Percentiles rank a stretch among this genome's conserved stretches.
phyloP scores from a whole-genome alignment of 2,888 invertebrate genomes.

The Parnassius orleans region DNA sequence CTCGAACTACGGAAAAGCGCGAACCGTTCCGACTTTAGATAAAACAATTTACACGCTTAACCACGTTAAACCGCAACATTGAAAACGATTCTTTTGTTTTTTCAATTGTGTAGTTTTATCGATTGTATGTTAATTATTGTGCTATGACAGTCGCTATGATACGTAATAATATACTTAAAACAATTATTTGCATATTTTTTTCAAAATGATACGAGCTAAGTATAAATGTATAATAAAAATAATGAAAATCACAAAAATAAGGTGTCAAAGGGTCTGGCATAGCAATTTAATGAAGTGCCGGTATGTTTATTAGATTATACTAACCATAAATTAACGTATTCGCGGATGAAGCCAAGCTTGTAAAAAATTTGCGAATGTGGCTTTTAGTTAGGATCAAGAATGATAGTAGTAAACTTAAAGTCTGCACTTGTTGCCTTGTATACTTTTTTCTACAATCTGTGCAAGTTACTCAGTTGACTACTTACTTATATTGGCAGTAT shows the following conservation, averaged over 20 bases:
- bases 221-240: constrained; percentile 37
- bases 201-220: constrained; percentile 36
- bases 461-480: constrained; percentile 57
- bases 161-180: constrained; percentile 32
- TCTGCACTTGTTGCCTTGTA: constrained; percentile 81
- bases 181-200: constrained; percentile 34
- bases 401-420: constrained; percentile 77
- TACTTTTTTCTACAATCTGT: constrained; percentile 68
- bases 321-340: constrained; percentile 71
- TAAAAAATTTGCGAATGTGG: constrained; percentile 68
- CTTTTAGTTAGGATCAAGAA: constrained; percentile 62
- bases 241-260: constrained; percentile 30
- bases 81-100: constrained; percentile 12
- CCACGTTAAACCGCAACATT: constrained; percentile 31
- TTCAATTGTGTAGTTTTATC: constrained; percentile 26
- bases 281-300: constrained; percentile 55
- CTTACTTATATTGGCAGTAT: constrained; percentile 68
- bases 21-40: constrained; percentile 88
- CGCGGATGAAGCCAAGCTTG: constrained; percentile 77
- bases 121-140: constrained; percentile 30
- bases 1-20: constrained; percentile 78
- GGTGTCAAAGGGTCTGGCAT: constrained; percentile 49
- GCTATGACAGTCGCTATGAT: constrained; percentile 53
- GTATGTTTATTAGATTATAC: constrained; percentile 57
- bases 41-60: constrained; percentile 32